Evolutionary conservation across 2,888 invertebrate species (phyloP).

Genomic region (Slavum lentiscoides): DNA sequence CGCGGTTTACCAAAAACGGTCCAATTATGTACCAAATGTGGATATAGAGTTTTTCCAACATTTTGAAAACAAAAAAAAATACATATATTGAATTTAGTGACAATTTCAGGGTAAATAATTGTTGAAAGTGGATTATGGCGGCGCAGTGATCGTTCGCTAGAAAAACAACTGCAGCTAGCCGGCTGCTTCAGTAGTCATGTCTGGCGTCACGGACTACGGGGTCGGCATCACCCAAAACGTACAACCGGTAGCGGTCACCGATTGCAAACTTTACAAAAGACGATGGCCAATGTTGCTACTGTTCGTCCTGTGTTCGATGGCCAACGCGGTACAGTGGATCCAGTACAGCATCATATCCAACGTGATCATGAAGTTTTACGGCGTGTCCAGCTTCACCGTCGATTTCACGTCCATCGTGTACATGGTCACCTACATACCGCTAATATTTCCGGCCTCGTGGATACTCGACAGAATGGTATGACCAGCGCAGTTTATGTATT

Average conservation of each 20-base stretch:
- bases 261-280: slow-evolving; percentile 72
- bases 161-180: neutral
- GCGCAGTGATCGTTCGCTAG: neutral
- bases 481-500: neutral
- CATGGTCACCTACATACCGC: slow-evolving; percentile 94
- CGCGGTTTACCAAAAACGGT: too few species aligned
- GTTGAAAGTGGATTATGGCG: slow-evolving; percentile 4
- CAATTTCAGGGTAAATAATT: too few species aligned
- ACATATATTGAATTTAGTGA: too few species aligned
- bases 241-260: neutral
- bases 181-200: neutral
- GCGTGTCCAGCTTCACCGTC: slow-evolving; percentile 71
- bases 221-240: neutral
- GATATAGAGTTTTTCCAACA: too few species aligned
- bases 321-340: slow-evolving; percentile 95
- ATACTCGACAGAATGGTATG: slow-evolving; percentile 86
- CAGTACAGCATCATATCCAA: slow-evolving; percentile 93
- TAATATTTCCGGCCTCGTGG: slow-evolving; percentile 97
- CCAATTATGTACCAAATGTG: too few species aligned
- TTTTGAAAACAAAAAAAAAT: too few species aligned
- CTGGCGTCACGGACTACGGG: slow-evolving; percentile 1
- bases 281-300: slow-evolving; percentile 85
- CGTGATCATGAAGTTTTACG: slow-evolving; percentile 77
- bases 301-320: slow-evolving; percentile 86
- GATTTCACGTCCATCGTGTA: slow-evolving; percentile 98